A percentile compares a stretch with the other conserved stretches of the same genome.
phyloP scores from a whole-genome alignment of 2,113 vertebrate genomes.

The Saccopteryx leptura region DNA sequence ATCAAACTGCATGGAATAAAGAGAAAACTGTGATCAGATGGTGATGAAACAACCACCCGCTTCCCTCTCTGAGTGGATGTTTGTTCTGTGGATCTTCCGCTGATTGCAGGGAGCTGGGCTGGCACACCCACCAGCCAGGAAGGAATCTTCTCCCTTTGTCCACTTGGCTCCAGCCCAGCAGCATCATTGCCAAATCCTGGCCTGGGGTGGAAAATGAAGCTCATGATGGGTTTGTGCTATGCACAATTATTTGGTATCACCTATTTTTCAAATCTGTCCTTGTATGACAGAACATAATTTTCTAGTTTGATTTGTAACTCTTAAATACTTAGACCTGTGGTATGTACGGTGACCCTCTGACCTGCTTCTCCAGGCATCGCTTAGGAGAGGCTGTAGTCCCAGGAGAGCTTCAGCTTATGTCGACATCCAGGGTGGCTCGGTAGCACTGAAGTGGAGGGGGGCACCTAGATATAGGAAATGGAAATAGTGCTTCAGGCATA shows the following conservation, averaged over 20 bases:
- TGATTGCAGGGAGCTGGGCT: neutral
- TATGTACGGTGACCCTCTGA: neutral
- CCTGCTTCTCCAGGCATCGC: neutral
- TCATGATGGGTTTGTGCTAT: neutral
- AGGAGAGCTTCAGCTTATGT: neutral
- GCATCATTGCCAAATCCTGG: neutral
- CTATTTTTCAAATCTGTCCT: neutral
- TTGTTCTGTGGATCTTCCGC: neutral
- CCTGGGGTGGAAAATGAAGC: neutral
- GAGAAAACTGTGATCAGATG: neutral
- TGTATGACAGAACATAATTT: neutral
- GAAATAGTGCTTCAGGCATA: neutral
- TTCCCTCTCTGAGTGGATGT: neutral
- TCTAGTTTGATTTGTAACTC: conserved; percentile 2
- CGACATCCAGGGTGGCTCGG: neutral
- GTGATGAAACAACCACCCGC: neutral
- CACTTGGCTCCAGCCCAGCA: neutral
- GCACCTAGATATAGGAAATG: neutral
- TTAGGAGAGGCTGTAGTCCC: neutral
- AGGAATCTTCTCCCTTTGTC: neutral
- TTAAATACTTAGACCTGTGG: neutral
- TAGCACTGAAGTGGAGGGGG: neutral
- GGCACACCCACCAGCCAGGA: neutral
- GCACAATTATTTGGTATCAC: neutral
- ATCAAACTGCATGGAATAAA: neutral